A percentile compares a stretch with the other conserved stretches of the same genome.
phyloP scores from a whole-genome alignment of 2,888 invertebrate genomes.

The Pediacus dermestoides region DNA sequence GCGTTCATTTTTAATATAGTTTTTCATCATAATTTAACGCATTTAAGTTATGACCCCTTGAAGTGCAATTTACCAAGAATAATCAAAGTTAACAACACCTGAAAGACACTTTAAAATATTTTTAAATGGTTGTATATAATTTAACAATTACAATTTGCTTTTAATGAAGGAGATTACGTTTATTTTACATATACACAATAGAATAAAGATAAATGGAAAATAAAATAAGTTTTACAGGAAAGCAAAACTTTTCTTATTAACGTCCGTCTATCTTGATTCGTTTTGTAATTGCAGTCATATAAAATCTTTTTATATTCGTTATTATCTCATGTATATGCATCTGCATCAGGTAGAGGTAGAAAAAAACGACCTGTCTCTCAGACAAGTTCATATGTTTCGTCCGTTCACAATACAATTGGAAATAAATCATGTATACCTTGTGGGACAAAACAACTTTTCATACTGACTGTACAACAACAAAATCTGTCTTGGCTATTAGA shows the following conservation, averaged over 20 bases:
- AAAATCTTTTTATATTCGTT: constrained; percentile 19
- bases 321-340: constrained; percentile 28
- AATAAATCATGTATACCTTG: constrained; percentile 36
- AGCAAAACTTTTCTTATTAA: no score
- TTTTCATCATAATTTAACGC: constrained; percentile 11
- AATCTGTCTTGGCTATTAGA: constrained; percentile 43
- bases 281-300: constrained; percentile 19
- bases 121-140: no score
- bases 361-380: constrained; percentile 24
- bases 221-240: no score
- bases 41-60: not conserved
- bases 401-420: constrained; percentile 32
- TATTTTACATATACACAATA: no score
- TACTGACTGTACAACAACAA: constrained; percentile 39
- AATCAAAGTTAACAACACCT: no score
- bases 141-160: no score
- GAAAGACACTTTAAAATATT: no score
- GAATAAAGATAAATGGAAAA: no score
- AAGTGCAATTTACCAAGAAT: no score
- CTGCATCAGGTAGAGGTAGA: constrained; percentile 17
- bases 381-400: constrained; percentile 30
- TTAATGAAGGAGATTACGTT: no score
- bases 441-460: constrained; percentile 36
- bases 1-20: constrained; percentile 8
- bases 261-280: constrained; percentile 11